Evolutionary conservation across 2,113 vertebrate genomes (phyloP).

Genomic region (Neomonachus schauinslandi): DNA sequence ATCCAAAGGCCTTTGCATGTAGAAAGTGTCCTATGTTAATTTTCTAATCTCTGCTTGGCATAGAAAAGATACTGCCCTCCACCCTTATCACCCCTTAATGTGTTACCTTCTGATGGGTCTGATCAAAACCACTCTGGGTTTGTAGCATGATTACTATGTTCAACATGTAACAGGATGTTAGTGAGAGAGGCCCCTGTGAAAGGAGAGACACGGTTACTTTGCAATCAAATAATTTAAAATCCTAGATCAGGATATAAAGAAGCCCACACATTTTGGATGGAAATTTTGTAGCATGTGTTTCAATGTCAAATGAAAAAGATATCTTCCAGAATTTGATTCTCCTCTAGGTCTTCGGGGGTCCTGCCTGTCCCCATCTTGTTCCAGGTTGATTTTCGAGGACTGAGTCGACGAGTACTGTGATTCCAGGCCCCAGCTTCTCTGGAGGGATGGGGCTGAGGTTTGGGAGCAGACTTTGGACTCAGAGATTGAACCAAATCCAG

Average conservation of each 20-base stretch:
- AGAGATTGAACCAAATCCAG: constrained; percentile 91
- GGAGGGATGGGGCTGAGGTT: constrained; percentile 42
- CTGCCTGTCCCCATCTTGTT: constrained; percentile 74
- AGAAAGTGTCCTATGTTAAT: constrained; percentile 1
- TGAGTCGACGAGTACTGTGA: neutral
- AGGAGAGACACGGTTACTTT: constrained; percentile 66
- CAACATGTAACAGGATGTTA: constrained; percentile 50
- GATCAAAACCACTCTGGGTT: neutral
- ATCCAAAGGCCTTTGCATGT: constrained; percentile 61
- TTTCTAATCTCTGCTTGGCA: constrained; percentile 77
- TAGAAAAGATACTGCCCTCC: constrained; percentile 44
- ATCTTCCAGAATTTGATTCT: constrained; percentile 94
- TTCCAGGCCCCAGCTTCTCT: constrained; percentile 52
- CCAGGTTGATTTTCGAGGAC: constrained; percentile 47
- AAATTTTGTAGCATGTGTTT: constrained; percentile 6
- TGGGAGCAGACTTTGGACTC: constrained; percentile 83
- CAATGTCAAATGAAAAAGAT: constrained; percentile 96
- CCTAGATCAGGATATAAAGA: constrained; percentile 66
- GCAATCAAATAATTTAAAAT: constrained; percentile 82
- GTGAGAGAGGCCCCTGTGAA: constrained; percentile 49
- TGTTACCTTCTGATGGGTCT: constrained; percentile 60
- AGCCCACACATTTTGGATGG: constrained; percentile 48
- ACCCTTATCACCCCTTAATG: neutral
- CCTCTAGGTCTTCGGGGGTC: constrained; percentile 88
- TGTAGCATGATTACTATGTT: constrained; percentile 69